Evolutionary conservation across 2,797 vertebrate genomes (phyloP), one percentile per base, ranked within the genome.

Genomic region (Columba guinea): DNA sequence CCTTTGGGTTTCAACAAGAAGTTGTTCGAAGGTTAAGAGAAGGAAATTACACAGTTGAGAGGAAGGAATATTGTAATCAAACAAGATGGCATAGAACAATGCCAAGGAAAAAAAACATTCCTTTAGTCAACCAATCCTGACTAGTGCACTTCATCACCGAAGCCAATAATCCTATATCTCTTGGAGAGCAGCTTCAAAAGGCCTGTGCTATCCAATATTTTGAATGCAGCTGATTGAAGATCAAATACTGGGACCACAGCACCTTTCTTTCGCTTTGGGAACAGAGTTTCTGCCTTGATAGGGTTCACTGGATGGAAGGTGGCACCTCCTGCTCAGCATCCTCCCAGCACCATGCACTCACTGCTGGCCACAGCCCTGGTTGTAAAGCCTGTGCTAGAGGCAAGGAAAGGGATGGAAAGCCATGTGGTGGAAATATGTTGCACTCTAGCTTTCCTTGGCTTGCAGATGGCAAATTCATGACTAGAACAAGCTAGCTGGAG

Each of bases 21-120:
- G 58, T 81, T 94, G 53, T 90, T 94, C 34, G 71, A 93, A 95
- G 83, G 48, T 78, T 63, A 67, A 65, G 41, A 96, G 80, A 68
- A 93, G 68, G 27, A 84, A 94, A 85, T 82, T 59, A 79, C 51
- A 37, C 79, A 59, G 20, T 88, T 55, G 52, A 95, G 86, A 81
- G 82, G 81, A 95, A 96, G 82, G 58, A 93, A 87, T 80, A 53
- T n/a, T 90, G 56, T 92, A 93, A 91, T 90, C 87, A 94, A 96
- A 95, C 86, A 93, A 95, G 92, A 92, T 74, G 84, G 63, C 75
- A 91, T 75, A 60, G 52, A 95, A 86, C 75, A 94, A 93, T 89
- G 75, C 56, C 80, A 41, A 89, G 59, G 44, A 30, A 75, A 76
- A 73, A 86, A 87, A 81, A 75, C 74, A 81, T 87, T 91, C 58